Percentiles rank a stretch among this genome's conserved stretches.
Evolutionary conservation across 2,888 invertebrate genomes (phyloP).

Genomic region (Ditula angustiorana): DNA sequence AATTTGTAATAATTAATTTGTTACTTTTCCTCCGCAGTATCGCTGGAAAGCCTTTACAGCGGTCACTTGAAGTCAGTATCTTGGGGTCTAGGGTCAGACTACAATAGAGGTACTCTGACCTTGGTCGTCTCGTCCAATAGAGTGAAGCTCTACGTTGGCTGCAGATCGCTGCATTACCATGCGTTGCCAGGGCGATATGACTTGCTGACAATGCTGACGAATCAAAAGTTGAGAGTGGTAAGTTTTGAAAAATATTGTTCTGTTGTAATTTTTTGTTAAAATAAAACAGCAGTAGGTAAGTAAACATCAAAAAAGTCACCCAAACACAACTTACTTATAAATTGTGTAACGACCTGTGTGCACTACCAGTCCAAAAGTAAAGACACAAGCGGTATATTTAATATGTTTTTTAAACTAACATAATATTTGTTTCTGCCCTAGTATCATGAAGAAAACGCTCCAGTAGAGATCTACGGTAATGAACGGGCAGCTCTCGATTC

Average conservation of each 20-base stretch:
- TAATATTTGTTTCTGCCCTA: constrained; percentile 47
- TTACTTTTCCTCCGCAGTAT: constrained; percentile 75
- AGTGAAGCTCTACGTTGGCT: constrained; percentile 88
- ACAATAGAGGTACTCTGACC: constrained; percentile 80
- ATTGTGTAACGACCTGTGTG: too few species aligned
- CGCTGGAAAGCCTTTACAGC: constrained; percentile 87
- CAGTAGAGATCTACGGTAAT: constrained; percentile 81
- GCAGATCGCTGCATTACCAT: constrained; percentile 87
- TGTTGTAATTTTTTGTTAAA: too few species aligned
- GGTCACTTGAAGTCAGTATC: constrained; percentile 86
- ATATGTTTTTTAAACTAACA: not conserved
- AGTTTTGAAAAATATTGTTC: constrained; percentile 53
- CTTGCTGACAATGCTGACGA: constrained; percentile 82
- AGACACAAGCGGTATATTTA: too few species aligned
- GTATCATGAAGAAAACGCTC: constrained; percentile 87
- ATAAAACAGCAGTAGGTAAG: too few species aligned
- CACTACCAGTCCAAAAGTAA: too few species aligned
- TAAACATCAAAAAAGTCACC: too few species aligned
- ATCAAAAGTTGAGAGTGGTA: constrained; percentile 85
- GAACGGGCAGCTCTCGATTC: constrained; percentile 80
- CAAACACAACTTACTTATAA: too few species aligned
- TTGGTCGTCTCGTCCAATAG: constrained; percentile 86
- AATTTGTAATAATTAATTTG: not conserved
- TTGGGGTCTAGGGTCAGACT: constrained; percentile 86
- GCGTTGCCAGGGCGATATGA: constrained; percentile 86